These are phyloP conservation scores for Phocides pigmalion DNA, from an alignment of 1,140 invertebrate genomes.

Conservation along the genomic window DNA sequence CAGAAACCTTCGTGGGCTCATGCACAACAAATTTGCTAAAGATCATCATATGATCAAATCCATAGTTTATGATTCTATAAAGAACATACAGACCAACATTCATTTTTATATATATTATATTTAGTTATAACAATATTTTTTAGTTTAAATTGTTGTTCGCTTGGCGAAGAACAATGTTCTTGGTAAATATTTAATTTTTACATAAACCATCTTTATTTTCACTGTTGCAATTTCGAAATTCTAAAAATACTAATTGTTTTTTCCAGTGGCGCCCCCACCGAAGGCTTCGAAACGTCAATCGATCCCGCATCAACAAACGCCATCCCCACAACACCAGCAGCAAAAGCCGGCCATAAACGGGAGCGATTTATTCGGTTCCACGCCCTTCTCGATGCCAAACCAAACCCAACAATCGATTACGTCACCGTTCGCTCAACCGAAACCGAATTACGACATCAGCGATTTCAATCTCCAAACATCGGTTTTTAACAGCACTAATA, in stretches of 20 bases:
- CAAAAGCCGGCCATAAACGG: slow-evolving; percentile 81
- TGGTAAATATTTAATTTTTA: not conserved
- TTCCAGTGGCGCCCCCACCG: slow-evolving; percentile 91
- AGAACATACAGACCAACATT: too few relatives aligned
- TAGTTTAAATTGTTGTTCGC: too few relatives aligned
- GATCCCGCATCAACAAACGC: slow-evolving; percentile 80
- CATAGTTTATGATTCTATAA: too few relatives aligned
- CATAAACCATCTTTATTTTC: slow-evolving; percentile 22
- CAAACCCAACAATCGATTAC: slow-evolving; percentile 36
- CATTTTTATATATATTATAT: too few relatives aligned
- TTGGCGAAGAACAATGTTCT: too few relatives aligned
- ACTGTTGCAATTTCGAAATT: too few relatives aligned
- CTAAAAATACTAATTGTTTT: too few relatives aligned
- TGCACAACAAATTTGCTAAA: too few relatives aligned
- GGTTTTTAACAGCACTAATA: slow-evolving; percentile 66
- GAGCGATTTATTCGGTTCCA: slow-evolving; percentile 87
- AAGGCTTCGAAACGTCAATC: slow-evolving; percentile 88
- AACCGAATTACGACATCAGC: slow-evolving; percentile 78
- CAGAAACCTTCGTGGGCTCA: too few relatives aligned
- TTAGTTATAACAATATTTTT: too few relatives aligned
- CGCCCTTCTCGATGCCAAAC: slow-evolving; percentile 83
- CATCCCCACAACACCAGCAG: slow-evolving; percentile 68
- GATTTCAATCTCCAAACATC: slow-evolving; percentile 79
- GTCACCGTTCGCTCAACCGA: slow-evolving; percentile 39
- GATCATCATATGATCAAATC: too few relatives aligned